Conservation (phyloP, 2,113 vertebrate genomes). For the Myrmophylax atrothorax region DNA sequence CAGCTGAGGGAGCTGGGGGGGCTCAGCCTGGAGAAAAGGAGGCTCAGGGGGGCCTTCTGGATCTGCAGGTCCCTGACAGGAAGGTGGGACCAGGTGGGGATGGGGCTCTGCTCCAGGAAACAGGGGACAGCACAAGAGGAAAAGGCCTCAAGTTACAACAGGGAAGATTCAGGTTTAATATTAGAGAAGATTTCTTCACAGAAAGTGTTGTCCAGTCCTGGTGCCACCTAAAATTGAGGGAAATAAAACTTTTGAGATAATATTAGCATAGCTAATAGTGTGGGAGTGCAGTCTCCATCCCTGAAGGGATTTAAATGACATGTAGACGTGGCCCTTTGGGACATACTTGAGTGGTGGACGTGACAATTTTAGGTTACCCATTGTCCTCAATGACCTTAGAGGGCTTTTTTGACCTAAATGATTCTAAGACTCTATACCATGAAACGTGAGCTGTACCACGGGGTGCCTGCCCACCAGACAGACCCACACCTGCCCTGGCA, state of each 20-base stretch:
- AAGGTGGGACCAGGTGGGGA: accelerated
- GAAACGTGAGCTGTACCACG: not conserved
- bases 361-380: not conserved
- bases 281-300: not conserved
- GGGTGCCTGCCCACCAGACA: not conserved
- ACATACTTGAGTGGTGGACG: not conserved
- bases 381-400: no score
- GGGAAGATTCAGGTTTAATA: not conserved
- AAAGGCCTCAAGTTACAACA: accelerated
- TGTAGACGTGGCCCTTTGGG: not conserved
- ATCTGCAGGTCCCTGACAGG: not conserved
- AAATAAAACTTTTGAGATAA: no score
- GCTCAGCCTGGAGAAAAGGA: not conserved
- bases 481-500: not conserved
- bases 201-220: not conserved
- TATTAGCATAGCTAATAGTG: no score
- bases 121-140: accelerated
- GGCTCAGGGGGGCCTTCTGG: not conserved
- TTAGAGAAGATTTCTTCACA: not conserved
- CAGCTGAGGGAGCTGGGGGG: accelerated
- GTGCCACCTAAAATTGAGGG: no score
- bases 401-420: not conserved
- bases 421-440: accelerated
- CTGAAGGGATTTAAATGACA: not conserved
- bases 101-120: not conserved